Evolutionary conservation across 2,888 invertebrate genomes (phyloP), one percentile per base, ranked within the genome.

Genomic region (Saturnia japonica): DNA sequence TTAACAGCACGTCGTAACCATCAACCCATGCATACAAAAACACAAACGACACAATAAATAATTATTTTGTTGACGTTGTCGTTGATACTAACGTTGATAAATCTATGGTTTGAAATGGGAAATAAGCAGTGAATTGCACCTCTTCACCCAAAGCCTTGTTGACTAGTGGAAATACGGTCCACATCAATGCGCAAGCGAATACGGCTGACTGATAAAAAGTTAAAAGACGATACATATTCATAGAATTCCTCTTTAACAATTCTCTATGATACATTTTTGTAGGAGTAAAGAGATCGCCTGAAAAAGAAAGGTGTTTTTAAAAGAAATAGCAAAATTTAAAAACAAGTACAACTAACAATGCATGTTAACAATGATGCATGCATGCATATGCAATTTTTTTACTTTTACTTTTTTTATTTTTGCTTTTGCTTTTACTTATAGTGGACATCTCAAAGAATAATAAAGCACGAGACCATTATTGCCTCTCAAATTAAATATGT

Each of bases 91-190:
- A 92, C 92, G 74, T 68, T 16, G 82, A 76, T 8, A 84, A 78
- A 12, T 74, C 62, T 16, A 72, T 81, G 1, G 87, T 88, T 71
- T 88, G 85, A 72, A 91, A 90, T 25, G 93, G 92, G 70, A 91
- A 82, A 73, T 89, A 92, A 16, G 85, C 90, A n/a, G 87, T 85
- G 42, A 91, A 86, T 47, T 83, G 74, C 2, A 86, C 86, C 22
- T 85, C 78, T 70, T 82, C 78, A 1, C 88, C 87, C 28, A 87
- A 70, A 16, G 82, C 74, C 69, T 78, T 85, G 68, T 89, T 90
- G 11, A 89, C 81, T 19, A 90, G 47, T 0, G 91, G 91, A 72
- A 84, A 90, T 57, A 85, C 70, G 1, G 80, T 76, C 86, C 88
- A 90, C 47, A 89, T 74, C 0, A 28, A 0, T 0, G 76, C 86